A percentile compares a stretch with the other conserved stretches of the same genome.
Evolutionary conservation across 2,888 invertebrate species (phyloP).

Genomic region (Diplazon laetatorius): DNA sequence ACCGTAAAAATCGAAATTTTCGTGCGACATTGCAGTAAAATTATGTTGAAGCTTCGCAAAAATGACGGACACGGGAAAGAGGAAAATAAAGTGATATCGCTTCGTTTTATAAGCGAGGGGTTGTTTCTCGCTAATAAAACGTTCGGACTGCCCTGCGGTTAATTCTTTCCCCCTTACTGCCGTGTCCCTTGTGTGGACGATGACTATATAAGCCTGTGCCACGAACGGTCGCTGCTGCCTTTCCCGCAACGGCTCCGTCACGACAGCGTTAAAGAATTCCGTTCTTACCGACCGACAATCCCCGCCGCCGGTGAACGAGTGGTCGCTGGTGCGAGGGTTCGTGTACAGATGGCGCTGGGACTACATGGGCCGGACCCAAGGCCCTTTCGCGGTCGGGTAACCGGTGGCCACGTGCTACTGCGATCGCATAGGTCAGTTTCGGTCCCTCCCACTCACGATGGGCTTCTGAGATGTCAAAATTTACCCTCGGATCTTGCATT

Average conservation of each 20-base stretch:
- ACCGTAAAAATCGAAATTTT: slow-evolving; percentile 49
- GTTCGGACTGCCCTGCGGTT: slow-evolving; percentile 52
- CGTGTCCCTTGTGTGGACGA: slow-evolving; percentile 48
- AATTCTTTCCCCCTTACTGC: slow-evolving; percentile 44
- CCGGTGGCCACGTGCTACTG: slow-evolving; percentile 72
- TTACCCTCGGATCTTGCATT: too few relatives aligned
- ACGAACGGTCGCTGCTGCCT: slow-evolving; percentile 35
- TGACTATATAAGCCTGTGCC: slow-evolving; percentile 7
- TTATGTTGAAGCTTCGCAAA: slow-evolving; percentile 68
- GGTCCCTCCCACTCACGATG: too few relatives aligned
- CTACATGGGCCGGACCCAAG: slow-evolving; percentile 79
- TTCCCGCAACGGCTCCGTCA: slow-evolving; percentile 45
- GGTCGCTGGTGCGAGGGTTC: slow-evolving; percentile 34
- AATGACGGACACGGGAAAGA: slow-evolving; percentile 70
- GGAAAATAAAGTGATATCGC: slow-evolving; percentile 77
- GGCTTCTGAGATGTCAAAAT: too few relatives aligned
- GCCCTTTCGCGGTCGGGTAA: slow-evolving; percentile 65
- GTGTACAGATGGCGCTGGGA: slow-evolving; percentile 75
- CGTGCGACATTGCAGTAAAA: slow-evolving; percentile 67
- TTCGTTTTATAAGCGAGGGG: slow-evolving; percentile 71
- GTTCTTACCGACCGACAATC: slow-evolving; percentile 72
- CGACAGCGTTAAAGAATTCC: slow-evolving; percentile 54
- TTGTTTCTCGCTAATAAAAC: slow-evolving; percentile 72
- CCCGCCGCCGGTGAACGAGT: slow-evolving; percentile 35
- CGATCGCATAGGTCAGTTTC: slow-evolving; percentile 71